Evolutionary conservation across 2,797 vertebrate genomes (phyloP), one percentile per base, ranked within the genome.

Genomic region (Allochrocebus solatus): DNA sequence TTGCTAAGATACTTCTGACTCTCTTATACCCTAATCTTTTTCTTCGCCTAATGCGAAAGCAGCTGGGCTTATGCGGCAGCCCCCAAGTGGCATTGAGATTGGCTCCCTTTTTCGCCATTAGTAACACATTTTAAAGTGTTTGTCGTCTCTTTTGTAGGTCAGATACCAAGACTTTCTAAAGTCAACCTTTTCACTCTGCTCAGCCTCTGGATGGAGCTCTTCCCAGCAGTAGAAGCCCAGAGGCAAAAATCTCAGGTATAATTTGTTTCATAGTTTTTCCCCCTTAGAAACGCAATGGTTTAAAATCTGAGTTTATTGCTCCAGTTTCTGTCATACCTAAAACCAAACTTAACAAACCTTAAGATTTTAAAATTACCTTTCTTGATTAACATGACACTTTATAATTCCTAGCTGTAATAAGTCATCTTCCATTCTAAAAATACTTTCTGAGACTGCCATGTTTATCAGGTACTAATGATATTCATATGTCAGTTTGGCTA

Each of bases 171-270:
- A 93, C 98, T 99, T 95, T 99, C 99, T n/a, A 99, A 99, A 98
- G 99, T 99, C 48, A 99, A 99, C 98, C 99, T 99, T 91, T 99
- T 99, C 93, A 99, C 99, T 48, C 97, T 99, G 95, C 96, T 99
- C 97, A 99, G 99, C 97, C 98, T 99, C 93, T 99, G 99, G 99
- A 99, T 99, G 99, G 99, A 99, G 97, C 98, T 99, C 70, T 99
- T 99, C 93, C 99, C 99, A 33, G 99, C 98, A 0, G 94, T 97
- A 43, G 98, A 98, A 86, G 93, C n/a, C 85, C 97, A 97, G 85
- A 98, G 97, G 92, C 98, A 98, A 89, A 98, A 98, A 97, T 97
- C 98, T 19, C 98, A 99, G 98, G 99, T 99, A 98, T 94, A 92
- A 93, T 94, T 83, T 87, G n/a, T 41, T 96, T 96, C 48, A 21